Base-by-base conservation (phyloP, 2,113 vertebrate genomes). In the Ceyx cyanopectus region DNA sequence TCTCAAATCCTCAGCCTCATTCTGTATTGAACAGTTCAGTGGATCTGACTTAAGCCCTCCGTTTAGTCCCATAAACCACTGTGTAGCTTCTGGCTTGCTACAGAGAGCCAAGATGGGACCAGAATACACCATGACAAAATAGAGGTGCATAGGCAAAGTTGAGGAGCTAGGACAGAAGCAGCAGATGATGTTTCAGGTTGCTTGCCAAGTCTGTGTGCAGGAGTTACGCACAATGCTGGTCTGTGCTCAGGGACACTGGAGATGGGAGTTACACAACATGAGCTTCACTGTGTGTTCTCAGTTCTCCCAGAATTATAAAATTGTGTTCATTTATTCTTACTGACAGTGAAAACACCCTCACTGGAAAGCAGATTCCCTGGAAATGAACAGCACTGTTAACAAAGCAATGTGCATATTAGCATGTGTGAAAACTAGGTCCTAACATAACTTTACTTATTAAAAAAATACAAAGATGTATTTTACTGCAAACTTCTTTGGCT, bases 201-300 rank as follows among this genome's bases (percentile, higher is more conserved):
- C 85, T 58, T 91, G 94, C 87, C 95, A 85, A 88, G 56, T 61
- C 81, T 66, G 58, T 4, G 2, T 83, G 84, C 41, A 76, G 69
- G 56, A 81, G 92, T 61, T 1, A 9, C 77, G 67, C 69, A 94
- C 90, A 96, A 85, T 81, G 94, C 61, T 69, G 54, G 57, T 87
- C 57, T 90, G 75, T 83, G 80, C 72, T 89, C 75, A 94, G 81
- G 70, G 92, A 95, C 87, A 87, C 48, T 66, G 91, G 90, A 84
- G 63, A 93, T 70, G 48, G 50, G 75, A 85, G 87, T 92, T 87
- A 87, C 32, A 91, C 89, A 94, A 95, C 56, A 32, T 50, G 79
- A 92, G 26, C 60, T 60, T 60, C 81, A 70, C 72, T 79, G 16
- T n/a, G 18, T 48, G 63, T 72, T 81, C 73, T 79, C 74, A 58